phyloP scores from a whole-genome alignment of 2,113 vertebrate species.

The Clarias magur region DNA sequence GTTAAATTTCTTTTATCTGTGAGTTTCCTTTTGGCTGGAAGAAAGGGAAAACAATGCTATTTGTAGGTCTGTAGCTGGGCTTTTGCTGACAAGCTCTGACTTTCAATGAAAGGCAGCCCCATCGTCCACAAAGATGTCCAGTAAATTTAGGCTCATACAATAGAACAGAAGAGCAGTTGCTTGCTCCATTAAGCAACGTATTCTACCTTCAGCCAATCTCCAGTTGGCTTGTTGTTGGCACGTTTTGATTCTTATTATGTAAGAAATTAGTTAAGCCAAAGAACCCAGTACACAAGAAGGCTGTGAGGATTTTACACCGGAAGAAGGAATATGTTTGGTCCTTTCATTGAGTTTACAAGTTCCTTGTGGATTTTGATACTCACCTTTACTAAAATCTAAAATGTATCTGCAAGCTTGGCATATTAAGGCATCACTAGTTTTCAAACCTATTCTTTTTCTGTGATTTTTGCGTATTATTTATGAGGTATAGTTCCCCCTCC shows the following conservation, averaged over 20 bases:
- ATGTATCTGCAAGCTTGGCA: background rate
- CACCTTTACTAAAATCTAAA: background rate
- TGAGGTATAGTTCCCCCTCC: background rate
- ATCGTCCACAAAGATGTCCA: slow-evolving; percentile 43
- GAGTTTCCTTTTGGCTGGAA: slow-evolving; percentile 3
- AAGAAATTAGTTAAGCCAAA: slow-evolving; percentile 15
- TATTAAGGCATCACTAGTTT: background rate
- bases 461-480: background rate
- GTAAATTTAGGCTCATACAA: slow-evolving; percentile 52
- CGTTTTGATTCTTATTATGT: slow-evolving; percentile 16
- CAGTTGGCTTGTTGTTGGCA: background rate
- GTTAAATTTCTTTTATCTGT: background rate
- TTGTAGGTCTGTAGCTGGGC: slow-evolving; percentile 38
- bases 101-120: slow-evolving; percentile 43
- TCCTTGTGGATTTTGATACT: background rate
- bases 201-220: slow-evolving; percentile 21
- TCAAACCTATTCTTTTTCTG: background rate
- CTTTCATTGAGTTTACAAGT: background rate
- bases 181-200: slow-evolving; percentile 8
- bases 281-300: background rate
- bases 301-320: background rate
- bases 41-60: slow-evolving; percentile 24
- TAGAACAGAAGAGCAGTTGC: slow-evolving; percentile 21
- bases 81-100: slow-evolving; percentile 39
- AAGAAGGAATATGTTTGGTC: background rate